Evolutionary conservation across 2,797 vertebrate species (phyloP), one percentile per base, ranked within the genome.

Genomic region (Sylvia borin): DNA sequence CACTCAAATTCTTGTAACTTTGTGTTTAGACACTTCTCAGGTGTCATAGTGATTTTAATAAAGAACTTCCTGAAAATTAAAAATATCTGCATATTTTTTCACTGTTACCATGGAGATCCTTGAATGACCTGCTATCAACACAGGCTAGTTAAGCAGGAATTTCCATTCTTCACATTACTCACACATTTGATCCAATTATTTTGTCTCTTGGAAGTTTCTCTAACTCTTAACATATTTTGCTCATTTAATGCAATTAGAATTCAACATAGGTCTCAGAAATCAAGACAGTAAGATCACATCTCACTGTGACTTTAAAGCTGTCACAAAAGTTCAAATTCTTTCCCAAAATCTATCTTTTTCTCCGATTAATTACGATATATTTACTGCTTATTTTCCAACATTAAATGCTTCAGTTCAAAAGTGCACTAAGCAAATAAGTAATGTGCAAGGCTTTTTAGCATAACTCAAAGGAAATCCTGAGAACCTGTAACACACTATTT

Each of bases 161-260:
- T 94, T 95, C 76, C 66, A n/a, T 92, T 94, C 76, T 96, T 89
- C 64, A 40, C 27, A 32, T 67, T 84, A 42, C n/a, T 90, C 70
- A 80, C 34, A 62, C 24, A 53, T 47, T 88, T 58, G 21, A 16
- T 78, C 40, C 40, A 7, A 6, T 74, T 80, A 72, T 45, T 97
- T 88, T 85, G 26, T 88, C 27, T 90, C 77, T 75, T 48, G 31
- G 40, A 90, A 91, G 31, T 90, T 95, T 95, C 84, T 38, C 24
- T 87, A 95, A 74, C 72, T 77, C 81, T 95, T 95, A 75, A 81
- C 16, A 78, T 83, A 45, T 61, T 91, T 94, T 80, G 32, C 82
- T 96, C 82, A 96, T 95, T 97, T 83, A 87, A 51, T 53, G 45
- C 82, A 97, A 96, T 96, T 95, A 96, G 48, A 96, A 97, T 93